Evolutionary conservation across 2,797 vertebrate species (phyloP), one percentile per base, ranked within the genome.

Genomic region (Ceyx erithaca): DNA sequence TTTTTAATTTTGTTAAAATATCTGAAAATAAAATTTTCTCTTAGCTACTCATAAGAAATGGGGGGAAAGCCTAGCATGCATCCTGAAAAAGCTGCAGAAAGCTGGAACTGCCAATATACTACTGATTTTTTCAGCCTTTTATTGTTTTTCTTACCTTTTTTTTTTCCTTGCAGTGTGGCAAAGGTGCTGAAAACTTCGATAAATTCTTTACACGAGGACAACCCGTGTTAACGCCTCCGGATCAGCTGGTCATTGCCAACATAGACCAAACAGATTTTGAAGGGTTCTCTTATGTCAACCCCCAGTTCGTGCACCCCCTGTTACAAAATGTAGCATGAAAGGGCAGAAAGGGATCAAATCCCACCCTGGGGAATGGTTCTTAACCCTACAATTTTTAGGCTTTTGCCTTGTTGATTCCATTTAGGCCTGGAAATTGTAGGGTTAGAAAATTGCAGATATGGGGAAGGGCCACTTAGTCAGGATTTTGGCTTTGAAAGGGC

Each of bases 151-250:
- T 91, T 73, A 81, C 75, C 83, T 95, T 45, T 91, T 72, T 49
- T 84, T 79, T 85, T 95, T 41, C 79, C 84, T 83, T 76, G 18
- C 98, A 99, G 99, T 98, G 99, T 7, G 99, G 99, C 96, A 99
- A 99, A 97, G 99, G 98, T 43, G 99, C 99, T 0, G 99, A 99
- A 93, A 99, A 99, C 97, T 99, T 99, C 0, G 99, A 99, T 96
- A 99, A 99, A 95, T 99, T 99, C 97, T 99, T 99, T 96, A 99
- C 99, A 0, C 98, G 99, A 80, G 99, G 99, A 30, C 99, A 99
- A 89, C 99, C 99, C 0, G 98, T 99, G 96, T 89, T 99, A 95
- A 99, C 99, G 2, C 99, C 99, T 3, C 99, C 99, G 0, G 99
- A 99, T 95, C 99, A 99, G 96, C 98, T 99, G 96, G 99, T 99